Conservation (phyloP, 1,140 invertebrate species). For the Thereuonema tuberculata region DNA sequence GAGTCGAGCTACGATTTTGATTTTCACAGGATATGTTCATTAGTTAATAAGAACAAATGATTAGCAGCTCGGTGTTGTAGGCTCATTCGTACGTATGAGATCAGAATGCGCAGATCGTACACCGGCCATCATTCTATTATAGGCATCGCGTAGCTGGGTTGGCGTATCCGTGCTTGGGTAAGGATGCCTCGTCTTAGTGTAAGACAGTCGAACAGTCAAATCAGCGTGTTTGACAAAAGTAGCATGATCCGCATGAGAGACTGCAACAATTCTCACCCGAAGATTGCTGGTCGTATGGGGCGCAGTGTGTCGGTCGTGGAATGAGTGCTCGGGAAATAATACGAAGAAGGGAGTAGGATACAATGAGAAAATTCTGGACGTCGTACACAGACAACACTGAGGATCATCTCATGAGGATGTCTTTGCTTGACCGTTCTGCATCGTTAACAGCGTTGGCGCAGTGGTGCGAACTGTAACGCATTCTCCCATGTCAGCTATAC, state of each 20-base stretch:
- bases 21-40: no score
- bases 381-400: neutral
- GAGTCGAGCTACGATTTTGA: no score
- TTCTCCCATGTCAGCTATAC: neutral
- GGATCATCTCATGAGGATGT: neutral
- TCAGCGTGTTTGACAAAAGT: neutral
- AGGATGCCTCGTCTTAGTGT: neutral
- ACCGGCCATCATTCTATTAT: neutral
- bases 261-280: neutral
- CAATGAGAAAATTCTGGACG: neutral
- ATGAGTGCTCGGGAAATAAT: neutral
- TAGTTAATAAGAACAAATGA: no score
- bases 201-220: neutral
- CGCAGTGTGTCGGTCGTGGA: neutral
- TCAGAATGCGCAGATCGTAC: no score
- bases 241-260: neutral
- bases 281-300: no score
- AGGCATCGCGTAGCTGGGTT: neutral
- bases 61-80: no score
- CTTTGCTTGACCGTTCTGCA: neutral
- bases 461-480: neutral
- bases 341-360: neutral
- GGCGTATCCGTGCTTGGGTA: neutral
- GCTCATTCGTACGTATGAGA: no score
- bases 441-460: neutral